A percentile compares a stretch with the other conserved stretches of the same genome.
Conservation (phyloP, 2,888 invertebrate species). For the Campaea margaritaria region DNA sequence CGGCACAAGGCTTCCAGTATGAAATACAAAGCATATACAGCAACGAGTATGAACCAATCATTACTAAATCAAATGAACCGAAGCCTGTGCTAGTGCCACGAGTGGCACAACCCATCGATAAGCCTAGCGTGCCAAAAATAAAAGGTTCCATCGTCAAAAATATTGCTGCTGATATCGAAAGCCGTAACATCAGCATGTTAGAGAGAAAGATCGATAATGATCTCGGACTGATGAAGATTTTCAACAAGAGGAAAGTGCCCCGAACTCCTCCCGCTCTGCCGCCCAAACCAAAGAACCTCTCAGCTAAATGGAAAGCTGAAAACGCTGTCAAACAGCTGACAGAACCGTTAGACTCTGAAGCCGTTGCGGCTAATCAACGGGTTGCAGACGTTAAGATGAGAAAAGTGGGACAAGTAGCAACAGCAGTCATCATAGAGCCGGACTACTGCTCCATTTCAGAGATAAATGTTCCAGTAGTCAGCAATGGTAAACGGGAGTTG, state of each 20-base stretch:
- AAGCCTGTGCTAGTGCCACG: slow-evolving; percentile 69
- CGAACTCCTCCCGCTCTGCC: slow-evolving; percentile 90
- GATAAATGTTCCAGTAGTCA: slow-evolving; percentile 88
- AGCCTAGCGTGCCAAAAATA: slow-evolving; percentile 70
- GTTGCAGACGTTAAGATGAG: slow-evolving; percentile 84
- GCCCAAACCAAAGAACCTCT: slow-evolving; percentile 91
- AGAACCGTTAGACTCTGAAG: slow-evolving; percentile 83
- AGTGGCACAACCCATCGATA: slow-evolving; percentile 59
- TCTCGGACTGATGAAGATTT: slow-evolving; percentile 75
- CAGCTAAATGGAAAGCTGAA: slow-evolving; percentile 87
- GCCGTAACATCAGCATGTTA: slow-evolving; percentile 69
- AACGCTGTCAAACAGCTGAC: slow-evolving; percentile 71
- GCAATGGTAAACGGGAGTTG: slow-evolving; percentile 82
- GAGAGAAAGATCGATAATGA: slow-evolving; percentile 78
- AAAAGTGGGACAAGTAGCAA: slow-evolving; percentile 82
- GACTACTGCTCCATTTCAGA: slow-evolving; percentile 92
- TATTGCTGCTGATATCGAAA: slow-evolving; percentile 80
- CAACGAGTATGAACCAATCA: slow-evolving; percentile 90
- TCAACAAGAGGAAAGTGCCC: slow-evolving; percentile 85
- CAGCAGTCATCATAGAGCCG: slow-evolving; percentile 84
- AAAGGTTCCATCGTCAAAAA: slow-evolving; percentile 82
- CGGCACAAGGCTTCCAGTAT: slow-evolving; percentile 81
- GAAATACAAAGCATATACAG: slow-evolving; percentile 89
- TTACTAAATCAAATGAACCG: slow-evolving; percentile 77
- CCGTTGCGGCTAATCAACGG: slow-evolving; percentile 86